These are phyloP conservation scores for Lamproptera curius DNA, from an alignment of 2,888 invertebrate species.

Conservation along the genomic window DNA sequence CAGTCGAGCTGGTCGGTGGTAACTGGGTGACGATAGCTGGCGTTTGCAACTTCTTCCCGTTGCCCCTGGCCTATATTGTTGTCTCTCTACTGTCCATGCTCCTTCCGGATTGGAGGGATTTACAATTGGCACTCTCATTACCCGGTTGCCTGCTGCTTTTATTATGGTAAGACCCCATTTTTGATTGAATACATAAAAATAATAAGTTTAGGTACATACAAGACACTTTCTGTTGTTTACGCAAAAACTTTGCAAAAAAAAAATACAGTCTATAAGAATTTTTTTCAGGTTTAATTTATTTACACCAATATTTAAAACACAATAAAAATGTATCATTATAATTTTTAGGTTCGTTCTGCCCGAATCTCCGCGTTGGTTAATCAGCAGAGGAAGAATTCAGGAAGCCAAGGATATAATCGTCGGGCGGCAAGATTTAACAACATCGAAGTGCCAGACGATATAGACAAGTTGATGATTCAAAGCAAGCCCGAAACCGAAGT, in stretches of 20 bases:
- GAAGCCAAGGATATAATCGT: slow-evolving; percentile 82
- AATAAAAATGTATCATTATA: too few relatives aligned
- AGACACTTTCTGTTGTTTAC: background rate
- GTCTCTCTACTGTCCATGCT: slow-evolving; percentile 85
- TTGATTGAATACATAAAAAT: background rate
- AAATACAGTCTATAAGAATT: too few relatives aligned
- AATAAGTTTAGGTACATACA: background rate
- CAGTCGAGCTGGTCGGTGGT: slow-evolving; percentile 88
- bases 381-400: slow-evolving; percentile 84
- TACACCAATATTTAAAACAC: too few relatives aligned
- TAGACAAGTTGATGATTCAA: slow-evolving; percentile 83
- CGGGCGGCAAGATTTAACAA: slow-evolving; percentile 82
- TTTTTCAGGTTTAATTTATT: too few relatives aligned
- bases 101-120: slow-evolving; percentile 84
- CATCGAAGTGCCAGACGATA: slow-evolving; percentile 80
- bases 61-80: slow-evolving; percentile 85
- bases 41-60: slow-evolving; percentile 88
- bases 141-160: slow-evolving; percentile 83
- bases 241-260: too few relatives aligned
- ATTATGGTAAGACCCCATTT: slow-evolving; percentile 76
- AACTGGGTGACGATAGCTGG: slow-evolving; percentile 89
- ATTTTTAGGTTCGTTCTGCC: slow-evolving; percentile 83
- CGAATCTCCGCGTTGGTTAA: slow-evolving; percentile 89
- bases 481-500: slow-evolving; percentile 57
- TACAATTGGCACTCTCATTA: slow-evolving; percentile 85